Evolutionary conservation across 2,888 invertebrate species (phyloP).

Genomic region (Sinelater perroti): DNA sequence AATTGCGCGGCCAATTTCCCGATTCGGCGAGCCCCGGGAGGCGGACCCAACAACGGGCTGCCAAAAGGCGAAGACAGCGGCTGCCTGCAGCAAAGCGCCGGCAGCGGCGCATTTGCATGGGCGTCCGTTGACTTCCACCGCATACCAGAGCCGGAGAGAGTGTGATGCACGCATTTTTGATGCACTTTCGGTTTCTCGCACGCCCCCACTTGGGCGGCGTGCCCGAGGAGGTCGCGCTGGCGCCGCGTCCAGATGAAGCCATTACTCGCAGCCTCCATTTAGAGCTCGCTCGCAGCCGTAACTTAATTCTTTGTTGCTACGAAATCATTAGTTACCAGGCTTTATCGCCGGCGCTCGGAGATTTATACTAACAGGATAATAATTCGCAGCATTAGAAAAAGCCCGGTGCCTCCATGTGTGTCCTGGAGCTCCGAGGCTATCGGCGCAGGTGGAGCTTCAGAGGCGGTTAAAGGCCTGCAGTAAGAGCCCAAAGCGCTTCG

Average conservation of each 20-base stretch:
- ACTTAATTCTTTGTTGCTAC: conserved; percentile 28
- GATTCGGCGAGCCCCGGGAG: too few species aligned
- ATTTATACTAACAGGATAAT: conserved; percentile 32
- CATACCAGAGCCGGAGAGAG: conserved; percentile 19
- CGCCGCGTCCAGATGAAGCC: conserved; percentile 24
- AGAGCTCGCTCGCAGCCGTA: conserved; percentile 21
- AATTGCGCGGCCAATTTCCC: too few species aligned
- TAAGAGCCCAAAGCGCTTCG: too few species aligned
- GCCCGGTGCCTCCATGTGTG: too few species aligned
- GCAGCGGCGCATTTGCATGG: conserved; percentile 34
- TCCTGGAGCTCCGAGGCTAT: too few species aligned
- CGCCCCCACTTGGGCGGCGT: conserved; percentile 23
- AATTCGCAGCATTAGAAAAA: conserved; percentile 28
- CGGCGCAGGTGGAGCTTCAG: too few species aligned
- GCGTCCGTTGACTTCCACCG: conserved; percentile 30
- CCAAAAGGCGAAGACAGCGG: too few species aligned
- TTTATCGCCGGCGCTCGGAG: conserved; percentile 25
- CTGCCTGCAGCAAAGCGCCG: too few species aligned
- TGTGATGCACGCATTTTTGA: conserved; percentile 28
- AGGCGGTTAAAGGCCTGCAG: too few species aligned
- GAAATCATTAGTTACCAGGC: conserved; percentile 28
- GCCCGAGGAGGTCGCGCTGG: conserved; percentile 19
- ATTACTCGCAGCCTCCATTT: conserved; percentile 27
- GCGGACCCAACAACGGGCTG: too few species aligned
- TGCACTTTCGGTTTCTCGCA: conserved; percentile 32